phyloP scores from a whole-genome alignment of 2,888 invertebrate genomes.

The Parnassius mnemosyne region DNA sequence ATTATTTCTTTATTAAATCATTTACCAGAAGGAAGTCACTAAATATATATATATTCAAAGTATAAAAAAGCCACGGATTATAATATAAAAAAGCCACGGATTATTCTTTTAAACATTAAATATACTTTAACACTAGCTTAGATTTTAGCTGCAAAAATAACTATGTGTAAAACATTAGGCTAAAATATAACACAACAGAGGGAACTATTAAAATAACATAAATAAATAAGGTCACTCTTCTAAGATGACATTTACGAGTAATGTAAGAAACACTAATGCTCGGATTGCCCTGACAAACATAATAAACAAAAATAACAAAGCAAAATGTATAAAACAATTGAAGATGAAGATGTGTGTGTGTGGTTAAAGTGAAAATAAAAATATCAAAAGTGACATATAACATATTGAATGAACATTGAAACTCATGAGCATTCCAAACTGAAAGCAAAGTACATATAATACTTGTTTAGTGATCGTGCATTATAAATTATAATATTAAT shows the following conservation, averaged over 20 bases:
- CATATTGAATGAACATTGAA: slow-evolving; percentile 55
- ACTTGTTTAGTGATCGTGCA: slow-evolving; percentile 23
- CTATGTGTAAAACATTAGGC: slow-evolving; percentile 2
- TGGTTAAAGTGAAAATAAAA: slow-evolving; percentile 27
- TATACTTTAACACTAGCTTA: background rate
- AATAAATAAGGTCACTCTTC: slow-evolving; percentile 28
- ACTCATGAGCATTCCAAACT: slow-evolving; percentile 59
- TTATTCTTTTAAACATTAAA: too few species aligned
- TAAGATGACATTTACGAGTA: slow-evolving; percentile 17
- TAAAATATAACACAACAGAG: slow-evolving; percentile 22
- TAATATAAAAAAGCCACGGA: too few species aligned
- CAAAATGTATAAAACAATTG: slow-evolving; percentile 23
- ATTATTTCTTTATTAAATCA: too few species aligned
- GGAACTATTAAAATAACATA: slow-evolving; percentile 16
- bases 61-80: too few species aligned
- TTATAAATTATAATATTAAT: slow-evolving; percentile 5
- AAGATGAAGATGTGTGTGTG: slow-evolving; percentile 21
- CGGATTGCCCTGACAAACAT: slow-evolving; percentile 14
- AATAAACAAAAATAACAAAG: slow-evolving; percentile 18
- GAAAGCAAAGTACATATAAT: slow-evolving; percentile 50
- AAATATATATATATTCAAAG: too few species aligned
- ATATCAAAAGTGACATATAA: slow-evolving; percentile 42
- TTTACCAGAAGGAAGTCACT: too few species aligned
- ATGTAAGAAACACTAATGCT: background rate
- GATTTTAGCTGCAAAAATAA: slow-evolving; percentile 4